Conservation (phyloP, 92 coral and sea anemone species). For the Palythoa grandiflora region DNA sequence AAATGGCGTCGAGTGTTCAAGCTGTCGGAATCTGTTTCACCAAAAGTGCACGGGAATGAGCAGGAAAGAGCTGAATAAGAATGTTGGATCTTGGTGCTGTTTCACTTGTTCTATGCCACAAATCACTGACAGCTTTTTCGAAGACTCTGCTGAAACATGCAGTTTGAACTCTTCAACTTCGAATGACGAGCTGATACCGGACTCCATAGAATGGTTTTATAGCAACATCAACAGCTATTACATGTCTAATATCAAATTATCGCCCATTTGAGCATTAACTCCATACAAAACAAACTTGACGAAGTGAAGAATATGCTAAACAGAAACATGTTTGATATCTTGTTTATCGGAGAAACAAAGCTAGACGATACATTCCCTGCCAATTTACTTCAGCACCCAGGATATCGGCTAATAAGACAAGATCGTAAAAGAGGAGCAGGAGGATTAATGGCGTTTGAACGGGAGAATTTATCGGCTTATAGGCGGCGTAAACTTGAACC, state of each 20-base stretch:
- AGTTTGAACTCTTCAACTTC: conserved; percentile 4
- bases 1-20: conserved; percentile 45
- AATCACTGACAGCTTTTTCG: conserved; percentile 50
- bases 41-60: conserved; percentile 52
- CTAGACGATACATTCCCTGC: conserved; percentile 33
- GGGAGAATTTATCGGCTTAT: conserved; percentile 42
- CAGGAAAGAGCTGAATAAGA: conserved; percentile 31
- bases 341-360: conserved; percentile 56
- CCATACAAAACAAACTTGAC: conserved; percentile 51
- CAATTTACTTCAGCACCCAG: conserved; percentile 39
- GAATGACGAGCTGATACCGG: conserved; percentile 31
- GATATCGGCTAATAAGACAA: conserved; percentile 49
- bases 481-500: conserved; percentile 50
- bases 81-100: conserved; percentile 36
- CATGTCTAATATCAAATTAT: conserved; percentile 50
- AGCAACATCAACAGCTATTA: conserved; percentile 45
- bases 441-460: conserved; percentile 45
- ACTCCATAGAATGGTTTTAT: conserved; percentile 26
- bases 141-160: conserved; percentile 25
- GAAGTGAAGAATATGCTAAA: conserved; percentile 59
- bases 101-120: conserved; percentile 36
- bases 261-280: conserved; percentile 44
- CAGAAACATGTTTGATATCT: conserved; percentile 51
- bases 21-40: conserved; percentile 45
- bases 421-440: conserved; percentile 63